phyloP scores from a whole-genome alignment of 2,797 vertebrate genomes.

The Enteromius viviparus region DNA sequence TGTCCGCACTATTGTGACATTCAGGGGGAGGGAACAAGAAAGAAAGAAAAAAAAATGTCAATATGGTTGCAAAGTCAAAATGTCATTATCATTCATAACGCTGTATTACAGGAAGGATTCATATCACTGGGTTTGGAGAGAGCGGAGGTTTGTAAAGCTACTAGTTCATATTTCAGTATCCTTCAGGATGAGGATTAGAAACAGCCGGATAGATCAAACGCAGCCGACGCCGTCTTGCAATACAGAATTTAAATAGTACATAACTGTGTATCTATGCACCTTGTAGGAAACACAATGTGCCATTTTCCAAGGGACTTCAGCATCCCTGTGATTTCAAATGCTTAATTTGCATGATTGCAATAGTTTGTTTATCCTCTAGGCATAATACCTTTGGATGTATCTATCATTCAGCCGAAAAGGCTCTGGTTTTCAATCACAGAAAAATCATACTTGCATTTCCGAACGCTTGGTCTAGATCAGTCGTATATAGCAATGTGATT shows the following conservation, averaged over 20 bases:
- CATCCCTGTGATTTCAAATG: conserved; percentile 40
- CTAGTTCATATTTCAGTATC: conserved; percentile 42
- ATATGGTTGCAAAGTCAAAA: conserved; percentile 21
- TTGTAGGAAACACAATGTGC: conserved; percentile 48
- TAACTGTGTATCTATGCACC: conserved; percentile 56
- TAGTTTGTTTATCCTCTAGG: conserved; percentile 53
- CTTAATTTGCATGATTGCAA: conserved; percentile 48
- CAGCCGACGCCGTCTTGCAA: conserved; percentile 32
- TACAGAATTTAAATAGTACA: conserved; percentile 47
- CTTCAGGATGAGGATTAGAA: conserved; percentile 28
- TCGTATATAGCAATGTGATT: conserved; percentile 27
- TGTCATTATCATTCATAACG: conserved; percentile 41
- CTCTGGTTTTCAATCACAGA: conserved; percentile 18
- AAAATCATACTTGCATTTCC: conserved; percentile 32
- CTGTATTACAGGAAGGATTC: conserved; percentile 42
- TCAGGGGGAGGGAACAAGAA: conserved; percentile 30
- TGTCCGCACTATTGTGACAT: conserved; percentile 21
- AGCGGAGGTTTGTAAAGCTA: conserved; percentile 28
- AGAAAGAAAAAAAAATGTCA: not conserved
- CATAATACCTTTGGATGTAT: conserved; percentile 34
- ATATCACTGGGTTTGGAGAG: conserved; percentile 43
- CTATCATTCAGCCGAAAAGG: conserved; percentile 35
- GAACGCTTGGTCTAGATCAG: conserved; percentile 13
- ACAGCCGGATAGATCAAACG: conserved; percentile 40
- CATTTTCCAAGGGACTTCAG: conserved; percentile 32